phyloP scores from a whole-genome alignment of 2,113 vertebrate species.

The Turdus rufiventris region DNA sequence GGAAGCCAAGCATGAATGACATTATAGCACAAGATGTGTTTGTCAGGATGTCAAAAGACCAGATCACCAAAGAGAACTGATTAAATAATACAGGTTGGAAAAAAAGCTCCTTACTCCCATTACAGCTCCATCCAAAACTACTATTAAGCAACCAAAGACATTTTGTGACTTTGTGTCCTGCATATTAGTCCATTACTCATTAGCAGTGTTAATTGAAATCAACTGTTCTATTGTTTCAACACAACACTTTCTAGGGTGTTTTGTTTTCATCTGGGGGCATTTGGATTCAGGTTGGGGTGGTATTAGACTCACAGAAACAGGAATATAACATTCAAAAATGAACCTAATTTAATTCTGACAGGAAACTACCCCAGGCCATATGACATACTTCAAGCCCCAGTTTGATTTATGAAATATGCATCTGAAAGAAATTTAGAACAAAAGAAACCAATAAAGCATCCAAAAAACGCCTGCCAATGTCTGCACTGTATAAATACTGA shows the following conservation, averaged over 20 bases:
- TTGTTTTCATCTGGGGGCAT: neutral
- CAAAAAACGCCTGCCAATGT: neutral
- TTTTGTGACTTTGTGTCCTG: neutral
- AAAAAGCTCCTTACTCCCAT: neutral
- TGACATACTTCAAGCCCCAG: neutral
- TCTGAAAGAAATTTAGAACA: neutral
- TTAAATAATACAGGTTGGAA: constrained; percentile 14
- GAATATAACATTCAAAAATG: neutral
- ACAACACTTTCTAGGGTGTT: neutral
- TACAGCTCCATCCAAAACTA: neutral
- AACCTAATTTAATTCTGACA: neutral
- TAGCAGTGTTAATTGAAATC: neutral
- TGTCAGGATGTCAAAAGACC: constrained; percentile 44
- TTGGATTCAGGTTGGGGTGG: neutral
- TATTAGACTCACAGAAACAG: neutral
- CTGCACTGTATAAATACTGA: neutral
- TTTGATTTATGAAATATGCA: neutral
- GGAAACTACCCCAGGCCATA: neutral
- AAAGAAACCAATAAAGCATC: neutral
- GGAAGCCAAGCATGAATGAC: constrained; percentile 47
- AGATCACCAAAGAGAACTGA: constrained; percentile 21
- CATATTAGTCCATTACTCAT: neutral
- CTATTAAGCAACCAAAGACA: neutral
- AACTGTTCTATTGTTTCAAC: neutral
- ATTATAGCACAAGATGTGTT: constrained; percentile 33